Percentiles rank a stretch among this genome's conserved stretches.
These are phyloP conservation scores for Oryzias curvinotus DNA, from an alignment of 2,113 vertebrate species.

Conservation along the genomic window DNA sequence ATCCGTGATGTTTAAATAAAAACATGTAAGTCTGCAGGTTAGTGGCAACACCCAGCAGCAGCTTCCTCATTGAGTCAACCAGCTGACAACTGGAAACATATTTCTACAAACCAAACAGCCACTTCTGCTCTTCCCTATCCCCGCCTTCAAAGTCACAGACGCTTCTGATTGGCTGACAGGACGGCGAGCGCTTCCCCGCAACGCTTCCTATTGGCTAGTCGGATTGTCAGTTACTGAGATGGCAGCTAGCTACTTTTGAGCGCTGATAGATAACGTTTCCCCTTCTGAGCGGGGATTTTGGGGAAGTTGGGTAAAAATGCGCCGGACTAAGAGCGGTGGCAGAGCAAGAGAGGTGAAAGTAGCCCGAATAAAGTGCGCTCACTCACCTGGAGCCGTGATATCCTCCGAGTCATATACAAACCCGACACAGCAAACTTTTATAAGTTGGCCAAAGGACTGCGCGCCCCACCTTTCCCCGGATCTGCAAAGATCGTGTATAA, in stretches of 20 bases:
- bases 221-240: constrained; percentile 3
- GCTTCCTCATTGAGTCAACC: constrained; percentile 12
- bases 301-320: background rate
- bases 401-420: background rate
- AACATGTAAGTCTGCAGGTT: no score
- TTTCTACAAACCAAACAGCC: constrained; percentile 3
- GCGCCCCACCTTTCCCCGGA: constrained; percentile 53
- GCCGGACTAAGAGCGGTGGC: rapidly evolving
- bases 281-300: background rate
- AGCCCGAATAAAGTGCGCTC: rapidly evolving
- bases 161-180: constrained; percentile 11
- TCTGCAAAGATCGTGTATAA: constrained; percentile 12
- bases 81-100: constrained; percentile 22
- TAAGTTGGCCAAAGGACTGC: constrained; percentile 31
- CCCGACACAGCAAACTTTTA: constrained; percentile 36
- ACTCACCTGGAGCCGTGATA: constrained; percentile 46
- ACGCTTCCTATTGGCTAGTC: constrained; percentile 29
- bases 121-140: constrained; percentile 11
- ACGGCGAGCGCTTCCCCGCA: rapidly evolving
- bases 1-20: no score
- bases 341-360: rapidly evolving
- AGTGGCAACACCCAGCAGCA: no score
- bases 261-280: constrained; percentile 1
- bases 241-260: background rate
- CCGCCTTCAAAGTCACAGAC: background rate